Evolutionary conservation across 2,888 invertebrate genomes (phyloP).

Genomic region (Drosophila subquinaria): DNA sequence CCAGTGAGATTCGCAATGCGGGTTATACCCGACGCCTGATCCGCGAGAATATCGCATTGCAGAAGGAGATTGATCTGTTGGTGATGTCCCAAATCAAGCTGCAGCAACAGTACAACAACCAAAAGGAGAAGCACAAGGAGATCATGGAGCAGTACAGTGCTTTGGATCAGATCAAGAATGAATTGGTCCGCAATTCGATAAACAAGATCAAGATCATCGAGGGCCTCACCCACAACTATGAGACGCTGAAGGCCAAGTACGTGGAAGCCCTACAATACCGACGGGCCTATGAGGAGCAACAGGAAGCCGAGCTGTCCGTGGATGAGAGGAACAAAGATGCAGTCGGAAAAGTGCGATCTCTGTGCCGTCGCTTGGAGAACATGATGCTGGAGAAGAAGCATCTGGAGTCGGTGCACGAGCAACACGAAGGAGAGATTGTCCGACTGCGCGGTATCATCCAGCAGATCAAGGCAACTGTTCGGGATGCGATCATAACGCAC

Average conservation of each 20-base stretch:
- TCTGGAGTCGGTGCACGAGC: constrained; percentile 83
- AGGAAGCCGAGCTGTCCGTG: constrained; percentile 84
- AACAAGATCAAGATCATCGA: constrained; percentile 89
- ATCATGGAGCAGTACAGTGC: constrained; percentile 84
- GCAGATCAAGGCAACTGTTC: constrained; percentile 88
- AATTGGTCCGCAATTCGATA: constrained; percentile 82
- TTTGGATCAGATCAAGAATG: constrained; percentile 87
- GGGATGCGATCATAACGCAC: constrained; percentile 86
- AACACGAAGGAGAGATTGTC: constrained; percentile 86
- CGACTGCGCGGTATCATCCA: constrained; percentile 87
- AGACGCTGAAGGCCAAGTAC: constrained; percentile 86
- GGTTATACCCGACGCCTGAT: constrained; percentile 95
- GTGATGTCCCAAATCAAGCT: constrained; percentile 88
- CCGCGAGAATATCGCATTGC: constrained; percentile 93
- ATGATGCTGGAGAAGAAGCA: constrained; percentile 77
- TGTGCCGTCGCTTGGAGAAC: constrained; percentile 83
- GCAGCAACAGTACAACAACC: constrained; percentile 88
- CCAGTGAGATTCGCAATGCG: constrained; percentile 94
- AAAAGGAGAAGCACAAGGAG: constrained; percentile 87
- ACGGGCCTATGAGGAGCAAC: constrained; percentile 83
- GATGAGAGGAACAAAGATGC: constrained; percentile 85
- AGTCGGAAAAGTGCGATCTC: constrained; percentile 86
- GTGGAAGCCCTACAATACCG: constrained; percentile 85
- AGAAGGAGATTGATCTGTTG: constrained; percentile 91
- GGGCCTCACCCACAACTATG: constrained; percentile 87